These are phyloP conservation scores for Peromyscus polionotus DNA, from an alignment of 2,113 vertebrate species.

Conservation along the genomic window DNA sequence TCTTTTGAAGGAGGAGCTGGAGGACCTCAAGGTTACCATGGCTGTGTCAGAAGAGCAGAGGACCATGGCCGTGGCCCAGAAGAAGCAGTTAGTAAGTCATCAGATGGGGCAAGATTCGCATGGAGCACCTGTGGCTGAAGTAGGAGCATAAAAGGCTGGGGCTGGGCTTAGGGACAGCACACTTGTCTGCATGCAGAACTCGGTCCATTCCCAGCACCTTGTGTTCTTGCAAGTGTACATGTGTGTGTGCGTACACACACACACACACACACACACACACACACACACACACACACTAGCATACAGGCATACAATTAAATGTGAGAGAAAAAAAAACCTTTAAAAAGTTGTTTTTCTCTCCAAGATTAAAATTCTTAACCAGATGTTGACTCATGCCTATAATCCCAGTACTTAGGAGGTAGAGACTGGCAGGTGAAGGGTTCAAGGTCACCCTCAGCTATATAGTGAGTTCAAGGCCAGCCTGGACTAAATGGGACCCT, in stretches of 20 bases:
- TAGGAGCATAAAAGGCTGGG: not conserved
- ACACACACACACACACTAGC: not conserved
- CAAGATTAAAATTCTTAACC: not conserved
- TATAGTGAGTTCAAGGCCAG: not conserved
- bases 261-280: not conserved
- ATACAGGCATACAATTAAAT: not conserved
- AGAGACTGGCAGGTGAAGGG: not conserved
- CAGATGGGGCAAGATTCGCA: not conserved
- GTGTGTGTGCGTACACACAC: not conserved
- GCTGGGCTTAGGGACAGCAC: not conserved
- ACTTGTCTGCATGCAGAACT: not conserved
- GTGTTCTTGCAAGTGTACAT: not conserved
- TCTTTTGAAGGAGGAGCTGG: conserved; percentile 94
- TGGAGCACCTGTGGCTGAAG: not conserved
- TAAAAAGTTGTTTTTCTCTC: not conserved
- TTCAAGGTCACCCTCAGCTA: not conserved
- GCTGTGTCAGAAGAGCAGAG: conserved; percentile 90
- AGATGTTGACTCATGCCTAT: not conserved
- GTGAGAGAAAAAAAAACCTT: not conserved
- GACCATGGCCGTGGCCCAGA: conserved; percentile 86
- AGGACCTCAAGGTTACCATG: conserved; percentile 92
- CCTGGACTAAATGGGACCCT: not conserved
- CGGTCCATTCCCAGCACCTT: not conserved
- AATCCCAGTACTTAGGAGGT: not conserved
- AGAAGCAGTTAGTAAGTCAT: conserved; percentile 90